phyloP scores from a whole-genome alignment of 2,888 invertebrate species.

The Hermodice carunculata region DNA sequence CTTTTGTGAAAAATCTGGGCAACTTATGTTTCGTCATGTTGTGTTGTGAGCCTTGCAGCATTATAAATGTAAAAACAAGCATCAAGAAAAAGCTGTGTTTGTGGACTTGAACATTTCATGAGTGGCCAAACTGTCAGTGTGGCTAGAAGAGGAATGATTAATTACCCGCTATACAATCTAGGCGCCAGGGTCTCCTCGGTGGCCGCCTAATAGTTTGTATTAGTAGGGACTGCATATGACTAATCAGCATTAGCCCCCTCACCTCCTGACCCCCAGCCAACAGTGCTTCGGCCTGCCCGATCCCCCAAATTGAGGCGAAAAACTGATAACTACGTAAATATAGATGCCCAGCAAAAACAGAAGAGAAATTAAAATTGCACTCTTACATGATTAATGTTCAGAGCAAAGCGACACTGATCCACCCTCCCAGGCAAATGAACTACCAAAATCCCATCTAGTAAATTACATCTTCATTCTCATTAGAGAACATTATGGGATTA shows the following conservation, averaged over 20 bases:
- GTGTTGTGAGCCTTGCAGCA: slow-evolving; percentile 1
- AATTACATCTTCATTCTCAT: slow-evolving; percentile 18
- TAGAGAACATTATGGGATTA: slow-evolving; percentile 17
- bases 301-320: slow-evolving; percentile 1
- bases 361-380: background rate
- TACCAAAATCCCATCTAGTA: slow-evolving; percentile 7
- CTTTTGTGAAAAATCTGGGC: no score
- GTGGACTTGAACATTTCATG: slow-evolving; percentile 13
- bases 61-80: slow-evolving; percentile 16
- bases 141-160: slow-evolving; percentile 10
- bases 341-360: background rate
- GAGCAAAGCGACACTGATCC: background rate
- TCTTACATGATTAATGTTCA: background rate
- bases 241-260: slow-evolving; percentile 19
- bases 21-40: slow-evolving; percentile 18
- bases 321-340: background rate
- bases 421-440: background rate
- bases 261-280: slow-evolving; percentile 8
- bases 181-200: slow-evolving; percentile 21
- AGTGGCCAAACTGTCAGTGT: slow-evolving; percentile 11
- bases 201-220: slow-evolving; percentile 20
- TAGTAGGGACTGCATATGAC: background rate
- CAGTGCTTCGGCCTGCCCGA: no score
- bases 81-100: background rate
- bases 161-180: slow-evolving; percentile 9